Conservation (phyloP, 2,797 vertebrate species). For the Odontamblyopus lacepedii region DNA sequence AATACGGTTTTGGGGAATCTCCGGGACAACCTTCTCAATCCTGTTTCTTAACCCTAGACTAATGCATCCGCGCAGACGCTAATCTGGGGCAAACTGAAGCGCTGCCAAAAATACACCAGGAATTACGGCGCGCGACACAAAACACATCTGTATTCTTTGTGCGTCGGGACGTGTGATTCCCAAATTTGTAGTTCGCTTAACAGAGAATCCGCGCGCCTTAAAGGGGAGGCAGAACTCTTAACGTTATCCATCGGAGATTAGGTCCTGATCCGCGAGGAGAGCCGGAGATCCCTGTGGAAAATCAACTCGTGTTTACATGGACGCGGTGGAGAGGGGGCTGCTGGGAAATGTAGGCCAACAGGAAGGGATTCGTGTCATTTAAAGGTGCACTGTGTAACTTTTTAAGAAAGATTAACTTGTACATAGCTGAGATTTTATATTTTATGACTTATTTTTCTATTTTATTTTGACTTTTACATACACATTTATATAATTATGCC, state of each 20-base stretch:
- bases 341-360: conserved; percentile 36
- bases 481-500: too few relatives aligned
- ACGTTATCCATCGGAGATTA: conserved; percentile 21
- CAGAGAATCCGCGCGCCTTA: conserved; percentile 24
- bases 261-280: conserved; percentile 29
- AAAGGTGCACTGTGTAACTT: too few relatives aligned
- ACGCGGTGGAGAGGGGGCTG: conserved; percentile 23
- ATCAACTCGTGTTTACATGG: conserved; percentile 29
- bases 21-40: neutral
- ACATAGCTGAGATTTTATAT: too few relatives aligned
- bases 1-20: neutral
- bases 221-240: conserved; percentile 9
- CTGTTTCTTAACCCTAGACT: conserved; percentile 3
- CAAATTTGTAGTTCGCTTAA: conserved; percentile 24
- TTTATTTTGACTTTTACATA: too few relatives aligned
- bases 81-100: neutral
- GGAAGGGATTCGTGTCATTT: conserved; percentile 17
- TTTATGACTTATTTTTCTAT: too few relatives aligned
- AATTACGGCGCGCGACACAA: neutral
- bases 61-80: neutral
- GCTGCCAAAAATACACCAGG: conserved; percentile 1
- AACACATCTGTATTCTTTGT: conserved; percentile 18
- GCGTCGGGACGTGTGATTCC: neutral
- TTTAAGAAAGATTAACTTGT: too few relatives aligned
- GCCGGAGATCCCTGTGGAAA: conserved; percentile 19